Conservation (phyloP, 2,113 vertebrate genomes). For the Oreotrochilus melanogaster region DNA sequence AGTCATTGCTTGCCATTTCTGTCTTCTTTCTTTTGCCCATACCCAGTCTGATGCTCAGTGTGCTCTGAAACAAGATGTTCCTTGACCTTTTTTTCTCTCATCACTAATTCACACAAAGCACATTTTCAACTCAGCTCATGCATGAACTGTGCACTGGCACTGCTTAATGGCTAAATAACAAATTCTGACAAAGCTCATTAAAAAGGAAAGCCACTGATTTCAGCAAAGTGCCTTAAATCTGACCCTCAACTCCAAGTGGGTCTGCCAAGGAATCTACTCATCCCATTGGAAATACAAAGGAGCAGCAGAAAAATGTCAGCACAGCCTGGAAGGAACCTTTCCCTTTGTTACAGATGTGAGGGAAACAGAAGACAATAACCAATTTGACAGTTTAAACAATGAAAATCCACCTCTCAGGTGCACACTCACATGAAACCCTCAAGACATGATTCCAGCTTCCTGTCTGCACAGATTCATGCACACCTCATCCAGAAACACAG, state of each 20-base stretch:
- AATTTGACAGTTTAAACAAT: neutral
- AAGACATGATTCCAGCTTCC: neutral
- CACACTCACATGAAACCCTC: neutral
- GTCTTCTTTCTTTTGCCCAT: neutral
- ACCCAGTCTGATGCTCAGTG: fast-evolving
- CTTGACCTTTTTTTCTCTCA: constrained; percentile 57
- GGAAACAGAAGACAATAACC: neutral
- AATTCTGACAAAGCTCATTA: constrained; percentile 52
- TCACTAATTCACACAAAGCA: constrained; percentile 59
- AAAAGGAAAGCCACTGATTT: constrained; percentile 11
- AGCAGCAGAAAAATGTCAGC: neutral
- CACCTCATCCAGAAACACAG: neutral
- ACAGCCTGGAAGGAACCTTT: fast-evolving
- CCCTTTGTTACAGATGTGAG: neutral
- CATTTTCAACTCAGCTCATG: constrained; percentile 29
- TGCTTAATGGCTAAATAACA: constrained; percentile 6
- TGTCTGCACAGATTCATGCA: neutral
- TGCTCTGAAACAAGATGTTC: neutral
- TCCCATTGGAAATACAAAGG: neutral
- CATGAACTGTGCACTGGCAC: neutral
- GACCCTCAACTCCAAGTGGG: neutral
- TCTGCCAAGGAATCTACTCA: neutral
- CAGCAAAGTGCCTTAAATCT: neutral
- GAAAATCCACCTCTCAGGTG: neutral
- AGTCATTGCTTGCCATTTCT: neutral